Conservation (phyloP, 2,113 vertebrate species). For the Neoarius graeffei region DNA sequence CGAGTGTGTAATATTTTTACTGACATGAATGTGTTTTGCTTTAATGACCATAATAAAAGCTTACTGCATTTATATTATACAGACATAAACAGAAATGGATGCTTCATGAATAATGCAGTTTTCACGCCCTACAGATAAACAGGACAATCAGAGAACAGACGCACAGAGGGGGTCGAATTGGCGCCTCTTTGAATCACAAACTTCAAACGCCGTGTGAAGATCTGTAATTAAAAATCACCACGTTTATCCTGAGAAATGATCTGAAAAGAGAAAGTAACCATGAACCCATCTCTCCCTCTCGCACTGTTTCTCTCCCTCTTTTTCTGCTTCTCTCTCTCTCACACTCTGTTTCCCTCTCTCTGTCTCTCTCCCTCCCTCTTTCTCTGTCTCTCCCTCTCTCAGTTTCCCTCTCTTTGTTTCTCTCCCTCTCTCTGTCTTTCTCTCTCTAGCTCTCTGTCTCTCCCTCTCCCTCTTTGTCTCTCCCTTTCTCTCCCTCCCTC, state of each 20-base stretch:
- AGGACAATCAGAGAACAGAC: neutral
- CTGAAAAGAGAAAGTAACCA: neutral
- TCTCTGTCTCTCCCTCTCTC: too few relatives aligned
- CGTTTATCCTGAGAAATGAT: constrained; percentile 3
- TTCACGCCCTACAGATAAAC: constrained; percentile 1
- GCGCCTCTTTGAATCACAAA: neutral
- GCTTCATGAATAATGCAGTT: neutral
- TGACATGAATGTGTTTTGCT: neutral
- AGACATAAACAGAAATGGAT: neutral
- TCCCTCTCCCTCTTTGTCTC: too few relatives aligned
- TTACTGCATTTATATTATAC: neutral
- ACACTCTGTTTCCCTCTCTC: too few relatives aligned
- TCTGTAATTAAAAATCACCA: neutral
- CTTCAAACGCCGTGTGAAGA: neutral
- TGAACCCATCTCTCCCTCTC: neutral
- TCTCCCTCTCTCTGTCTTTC: too few relatives aligned
- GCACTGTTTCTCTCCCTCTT: too few relatives aligned
- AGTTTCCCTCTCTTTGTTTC: too few relatives aligned
- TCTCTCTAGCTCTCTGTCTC: too few relatives aligned
- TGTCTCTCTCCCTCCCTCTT: too few relatives aligned
- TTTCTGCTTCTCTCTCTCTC: too few relatives aligned
- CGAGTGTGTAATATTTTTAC: neutral
- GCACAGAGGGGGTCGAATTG: neutral
- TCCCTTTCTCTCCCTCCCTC: too few relatives aligned
- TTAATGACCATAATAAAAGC: constrained; percentile 7